Evolutionary conservation across 2,888 invertebrate genomes (phyloP), one percentile per base, ranked within the genome.

Genomic region (Cabera pusaria): DNA sequence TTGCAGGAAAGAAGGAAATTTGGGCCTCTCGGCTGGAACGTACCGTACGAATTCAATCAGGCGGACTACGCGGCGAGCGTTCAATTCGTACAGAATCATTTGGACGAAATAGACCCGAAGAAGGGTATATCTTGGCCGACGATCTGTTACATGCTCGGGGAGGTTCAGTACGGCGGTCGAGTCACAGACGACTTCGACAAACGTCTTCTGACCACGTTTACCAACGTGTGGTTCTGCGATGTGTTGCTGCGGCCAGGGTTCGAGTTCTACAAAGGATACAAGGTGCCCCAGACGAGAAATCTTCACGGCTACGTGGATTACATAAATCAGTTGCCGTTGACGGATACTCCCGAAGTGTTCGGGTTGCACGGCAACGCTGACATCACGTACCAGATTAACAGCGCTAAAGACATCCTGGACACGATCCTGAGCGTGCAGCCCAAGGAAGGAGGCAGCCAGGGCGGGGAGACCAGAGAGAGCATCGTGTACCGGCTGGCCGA

Each of bases 171-270:
- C 55, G 97, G 97, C 6, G 98, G 98, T 2, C 90, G 98, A 55
- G 98, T 98, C 0, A 98, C 98, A 0, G 98, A 98, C 67, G 98
- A 98, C 74, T 98, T 97, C 70, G 98, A 98, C 81, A 98, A 98
- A 78, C 92, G 98, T 16, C 89, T 98, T 9, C 83, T 98, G 20
- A 97, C 95, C 10, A 98, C 98, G 0, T 98, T 98, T 68, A 97
- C 97, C 0, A 94, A 96, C 63, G 96, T 96, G 1, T 98, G 98
- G 98, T 98, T 98, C 82, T 97, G 96, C 68, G 98, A 98, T 64
- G 93, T 94, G 5, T 90, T 98, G 33, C 89, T 98, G 24, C 90
- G 95, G 28, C 94, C 95, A 3, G 94, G 95, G 5, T 98, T 98
- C 83, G 96, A 97, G 72, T 98, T 98, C 83, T 97, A 97, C 72